Conservation (phyloP, 2,113 vertebrate genomes). For the Phalacrocorax aristotelis region DNA sequence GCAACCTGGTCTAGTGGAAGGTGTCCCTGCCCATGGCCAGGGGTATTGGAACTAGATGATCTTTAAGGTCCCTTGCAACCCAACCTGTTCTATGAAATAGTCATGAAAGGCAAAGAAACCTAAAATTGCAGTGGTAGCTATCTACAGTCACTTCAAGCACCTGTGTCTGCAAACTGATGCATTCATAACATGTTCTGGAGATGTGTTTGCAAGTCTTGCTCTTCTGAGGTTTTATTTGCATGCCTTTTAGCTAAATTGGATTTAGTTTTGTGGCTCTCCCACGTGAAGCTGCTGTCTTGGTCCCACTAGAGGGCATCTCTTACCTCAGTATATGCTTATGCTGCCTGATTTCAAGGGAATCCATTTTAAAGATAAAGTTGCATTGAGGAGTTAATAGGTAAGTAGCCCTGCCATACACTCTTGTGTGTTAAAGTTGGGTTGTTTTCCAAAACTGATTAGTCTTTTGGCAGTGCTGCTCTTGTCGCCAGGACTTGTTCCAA, state of each 20-base stretch:
- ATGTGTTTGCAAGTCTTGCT: not conserved
- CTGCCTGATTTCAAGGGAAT: not conserved
- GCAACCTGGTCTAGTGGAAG: not conserved
- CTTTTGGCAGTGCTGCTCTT: not conserved
- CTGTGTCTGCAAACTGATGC: not conserved
- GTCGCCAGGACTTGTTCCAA: not conserved
- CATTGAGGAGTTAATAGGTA: not conserved
- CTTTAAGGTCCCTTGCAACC: not conserved
- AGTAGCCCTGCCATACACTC: not conserved
- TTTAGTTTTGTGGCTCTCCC: not conserved
- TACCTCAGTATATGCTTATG: not conserved
- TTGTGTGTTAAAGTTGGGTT: not conserved
- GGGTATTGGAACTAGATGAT: not conserved
- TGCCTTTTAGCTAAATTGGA: not conserved
- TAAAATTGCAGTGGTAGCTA: not conserved
- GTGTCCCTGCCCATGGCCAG: not conserved
- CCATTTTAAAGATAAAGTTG: not conserved
- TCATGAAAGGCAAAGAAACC: not conserved
- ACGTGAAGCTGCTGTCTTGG: not conserved
- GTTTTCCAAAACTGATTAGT: not conserved
- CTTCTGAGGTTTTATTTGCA: not conserved
- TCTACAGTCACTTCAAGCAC: not conserved
- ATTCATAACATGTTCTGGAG: not conserved
- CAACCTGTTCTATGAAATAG: not conserved
- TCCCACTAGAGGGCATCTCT: constrained; percentile 44